Conservation (phyloP, 2,888 invertebrate species). For the Dyspetes luteomarginatus region DNA sequence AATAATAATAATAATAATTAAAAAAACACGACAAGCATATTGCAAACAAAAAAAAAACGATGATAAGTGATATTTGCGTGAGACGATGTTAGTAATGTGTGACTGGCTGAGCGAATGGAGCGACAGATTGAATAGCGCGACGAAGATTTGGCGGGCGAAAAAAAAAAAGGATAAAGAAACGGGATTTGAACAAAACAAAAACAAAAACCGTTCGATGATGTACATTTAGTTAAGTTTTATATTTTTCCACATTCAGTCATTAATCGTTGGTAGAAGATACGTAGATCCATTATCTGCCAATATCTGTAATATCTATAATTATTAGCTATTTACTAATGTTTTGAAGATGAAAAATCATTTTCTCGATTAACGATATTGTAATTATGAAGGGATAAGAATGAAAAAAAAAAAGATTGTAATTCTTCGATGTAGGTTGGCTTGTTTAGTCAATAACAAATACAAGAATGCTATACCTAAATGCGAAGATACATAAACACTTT, state of each 20-base stretch:
- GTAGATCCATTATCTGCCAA: constrained; percentile 68
- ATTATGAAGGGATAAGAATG: constrained; percentile 35
- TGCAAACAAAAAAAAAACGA: constrained; percentile 51
- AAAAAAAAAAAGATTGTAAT: constrained; percentile 67
- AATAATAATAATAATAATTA: constrained; percentile 38
- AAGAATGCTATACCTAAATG: constrained; percentile 71
- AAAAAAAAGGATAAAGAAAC: constrained; percentile 61
- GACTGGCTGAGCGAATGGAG: constrained; percentile 45
- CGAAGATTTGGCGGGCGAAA: constrained; percentile 60
- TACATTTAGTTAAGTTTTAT: constrained; percentile 83
- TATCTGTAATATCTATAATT: constrained; percentile 70
- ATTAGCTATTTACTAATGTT: constrained; percentile 75
- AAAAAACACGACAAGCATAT: constrained; percentile 53
- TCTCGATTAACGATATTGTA: constrained; percentile 52
- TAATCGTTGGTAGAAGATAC: constrained; percentile 79
- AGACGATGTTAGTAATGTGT: constrained; percentile 62
- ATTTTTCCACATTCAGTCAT: constrained; percentile 83
- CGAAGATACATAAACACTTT: constrained; percentile 63
- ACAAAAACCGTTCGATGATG: constrained; percentile 73
- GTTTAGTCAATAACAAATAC: constrained; percentile 76
- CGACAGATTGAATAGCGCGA: constrained; percentile 29
- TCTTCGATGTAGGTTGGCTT: constrained; percentile 73
- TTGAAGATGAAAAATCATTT: constrained; percentile 68
- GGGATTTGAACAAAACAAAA: constrained; percentile 54
- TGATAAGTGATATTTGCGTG: constrained; percentile 67